Evolutionary conservation across 2,888 invertebrate species (phyloP), one percentile per base, ranked within the genome.

Genomic region (Crepidodera aurea): DNA sequence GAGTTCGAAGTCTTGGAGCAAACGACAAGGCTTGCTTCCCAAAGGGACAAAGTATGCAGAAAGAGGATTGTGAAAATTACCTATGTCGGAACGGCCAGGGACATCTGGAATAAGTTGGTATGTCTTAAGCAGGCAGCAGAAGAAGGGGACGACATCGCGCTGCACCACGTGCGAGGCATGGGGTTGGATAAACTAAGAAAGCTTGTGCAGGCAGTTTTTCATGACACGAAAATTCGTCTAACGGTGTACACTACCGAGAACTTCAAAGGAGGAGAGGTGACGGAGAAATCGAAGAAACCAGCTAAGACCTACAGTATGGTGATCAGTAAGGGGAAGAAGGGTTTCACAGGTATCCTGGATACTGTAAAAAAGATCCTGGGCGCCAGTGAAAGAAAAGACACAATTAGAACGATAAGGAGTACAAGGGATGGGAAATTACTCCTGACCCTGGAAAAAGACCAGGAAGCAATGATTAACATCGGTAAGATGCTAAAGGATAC

Each of bases 371-470:
- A 2, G 5, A 29, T 1, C 1, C 12, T 51, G 22, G 19, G 37
- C 7, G 51, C 19, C 18, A 51, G 19, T 12, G 39, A 37, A 19
- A 22, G 6, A 1, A 39, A 34, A 1, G 18, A 50, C 10, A 12
- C 37, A 4, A 57, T 57, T 2, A 22, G 57, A 15, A 25, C 46
- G 4, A 48, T 37, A 4, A 57, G 56, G 48, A 48, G 56, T 25
- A 57, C 42, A 0, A 54, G 40, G 10, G 42, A 55, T 55, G 54
- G 54, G 1, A 56, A 27, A n/a, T 19, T 37, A 5, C 48, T 56
- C n/a, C 7, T 56, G 19, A 56, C 56, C 37, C 6, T 56, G 6
- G 46, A 48, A 2, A 56, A 48, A 4, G 32, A 37, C 15, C 1
- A 46, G 1, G 37, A 37, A 1, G 46, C 56, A 4, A 12, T 56